phyloP scores from a whole-genome alignment of 2,888 invertebrate genomes.

The Autographa pulchrina region DNA sequence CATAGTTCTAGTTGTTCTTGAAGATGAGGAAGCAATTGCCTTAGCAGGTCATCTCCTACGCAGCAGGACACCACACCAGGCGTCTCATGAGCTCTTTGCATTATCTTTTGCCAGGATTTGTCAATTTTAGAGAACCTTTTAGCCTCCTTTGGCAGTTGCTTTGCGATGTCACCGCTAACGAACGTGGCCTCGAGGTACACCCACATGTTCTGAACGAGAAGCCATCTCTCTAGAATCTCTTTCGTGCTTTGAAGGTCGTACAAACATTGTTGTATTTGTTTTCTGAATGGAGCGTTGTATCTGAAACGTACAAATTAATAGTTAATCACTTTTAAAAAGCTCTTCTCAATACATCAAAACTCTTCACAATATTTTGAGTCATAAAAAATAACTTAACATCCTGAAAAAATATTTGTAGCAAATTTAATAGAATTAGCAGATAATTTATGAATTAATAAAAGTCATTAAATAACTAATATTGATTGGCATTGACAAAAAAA shows the following conservation, averaged over 20 bases:
- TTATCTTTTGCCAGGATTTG: slow-evolving; percentile 99
- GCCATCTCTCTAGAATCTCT: slow-evolving; percentile 98
- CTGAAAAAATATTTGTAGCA: too few relatives aligned
- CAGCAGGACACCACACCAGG: slow-evolving; percentile 98
- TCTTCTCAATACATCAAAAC: too few relatives aligned
- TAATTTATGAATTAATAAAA: too few relatives aligned
- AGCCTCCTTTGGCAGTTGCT: slow-evolving; percentile 98
- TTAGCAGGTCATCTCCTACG: slow-evolving; percentile 97
- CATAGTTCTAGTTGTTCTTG: slow-evolving; percentile 99
- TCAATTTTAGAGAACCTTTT: slow-evolving; percentile 98
- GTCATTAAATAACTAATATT: too few relatives aligned
- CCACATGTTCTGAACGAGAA: slow-evolving; percentile 99
- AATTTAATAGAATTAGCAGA: too few relatives aligned
- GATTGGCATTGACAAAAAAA: too few relatives aligned
- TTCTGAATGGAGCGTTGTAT: slow-evolving; percentile 98
- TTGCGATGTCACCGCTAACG: slow-evolving; percentile 99
- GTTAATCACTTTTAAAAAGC: not conserved
- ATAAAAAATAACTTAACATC: too few relatives aligned
- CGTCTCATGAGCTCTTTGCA: slow-evolving; percentile 98
- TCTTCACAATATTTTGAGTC: too few relatives aligned
- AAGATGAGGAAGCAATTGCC: slow-evolving; percentile 97
- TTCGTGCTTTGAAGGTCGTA: slow-evolving; percentile 98
- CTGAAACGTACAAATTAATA: slow-evolving; percentile 78
- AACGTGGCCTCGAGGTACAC: slow-evolving; percentile 99
- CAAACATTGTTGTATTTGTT: slow-evolving; percentile 98